These are phyloP conservation scores for Galaxea fascicularis DNA, from an alignment of 92 coral and sea anemone genomes.

Conservation along the genomic window DNA sequence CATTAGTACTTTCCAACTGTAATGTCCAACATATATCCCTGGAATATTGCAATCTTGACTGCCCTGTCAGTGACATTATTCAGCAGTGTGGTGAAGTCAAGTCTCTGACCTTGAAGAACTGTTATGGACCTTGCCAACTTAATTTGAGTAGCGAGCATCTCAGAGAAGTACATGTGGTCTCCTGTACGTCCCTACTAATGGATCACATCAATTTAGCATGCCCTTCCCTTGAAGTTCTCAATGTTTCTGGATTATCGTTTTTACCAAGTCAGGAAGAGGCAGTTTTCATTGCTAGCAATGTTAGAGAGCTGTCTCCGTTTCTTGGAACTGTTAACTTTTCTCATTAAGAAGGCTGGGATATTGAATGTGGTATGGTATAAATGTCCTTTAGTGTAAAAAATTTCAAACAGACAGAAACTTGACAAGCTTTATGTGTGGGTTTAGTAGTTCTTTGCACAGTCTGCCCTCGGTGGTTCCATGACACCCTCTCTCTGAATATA, in stretches of 20 bases:
- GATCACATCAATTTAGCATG: constrained; percentile 76
- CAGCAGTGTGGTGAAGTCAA: constrained; percentile 53
- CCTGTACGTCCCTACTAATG: constrained; percentile 79
- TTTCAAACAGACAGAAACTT: too few species aligned
- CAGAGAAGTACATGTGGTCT: constrained; percentile 61
- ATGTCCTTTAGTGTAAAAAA: too few species aligned
- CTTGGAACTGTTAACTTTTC: constrained; percentile 75
- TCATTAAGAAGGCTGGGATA: background rate
- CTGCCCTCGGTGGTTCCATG: too few species aligned
- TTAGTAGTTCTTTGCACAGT: too few species aligned
- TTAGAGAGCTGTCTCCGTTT: constrained; percentile 72
- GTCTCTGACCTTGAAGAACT: constrained; percentile 65
- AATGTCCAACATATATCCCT: constrained; percentile 63
- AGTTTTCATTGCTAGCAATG: constrained; percentile 56
- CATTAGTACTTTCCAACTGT: constrained; percentile 60
- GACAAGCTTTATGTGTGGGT: too few species aligned
- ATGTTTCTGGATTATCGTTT: constrained; percentile 64
- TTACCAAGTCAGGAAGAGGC: constrained; percentile 80
- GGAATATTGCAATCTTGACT: constrained; percentile 83
- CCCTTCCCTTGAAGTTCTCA: constrained; percentile 69
- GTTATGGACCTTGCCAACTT: constrained; percentile 90
- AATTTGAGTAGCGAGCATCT: constrained; percentile 61
- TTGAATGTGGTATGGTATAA: too few species aligned
- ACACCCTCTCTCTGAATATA: too few species aligned
- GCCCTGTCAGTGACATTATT: constrained; percentile 54